Conservation (phyloP, 1,140 invertebrate species). For the Dinothrombium tinctorium region DNA sequence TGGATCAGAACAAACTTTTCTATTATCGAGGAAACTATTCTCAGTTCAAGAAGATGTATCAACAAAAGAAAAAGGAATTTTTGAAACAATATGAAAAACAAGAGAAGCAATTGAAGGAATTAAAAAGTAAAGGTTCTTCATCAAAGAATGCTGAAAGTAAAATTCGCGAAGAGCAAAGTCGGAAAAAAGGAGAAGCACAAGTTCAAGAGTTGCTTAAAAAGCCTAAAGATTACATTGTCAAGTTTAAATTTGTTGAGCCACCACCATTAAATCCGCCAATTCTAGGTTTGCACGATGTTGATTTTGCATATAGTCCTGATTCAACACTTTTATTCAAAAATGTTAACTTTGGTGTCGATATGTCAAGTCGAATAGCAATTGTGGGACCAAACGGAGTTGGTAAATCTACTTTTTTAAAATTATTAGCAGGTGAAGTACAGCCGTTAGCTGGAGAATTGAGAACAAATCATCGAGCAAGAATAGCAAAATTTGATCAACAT, state of each 20-base stretch:
- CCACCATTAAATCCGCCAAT: constrained; percentile 83
- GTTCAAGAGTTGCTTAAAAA: constrained; percentile 30
- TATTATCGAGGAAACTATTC: constrained; percentile 97
- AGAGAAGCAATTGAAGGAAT: constrained; percentile 72
- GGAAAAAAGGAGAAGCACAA: constrained; percentile 80
- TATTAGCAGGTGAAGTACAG: constrained; percentile 12
- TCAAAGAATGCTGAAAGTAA: constrained; percentile 53
- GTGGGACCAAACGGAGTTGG: constrained; percentile 17
- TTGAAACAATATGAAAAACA: constrained; percentile 97
- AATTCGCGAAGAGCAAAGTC: constrained; percentile 46
- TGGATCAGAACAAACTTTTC: constrained; percentile 76
- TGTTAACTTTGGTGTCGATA: constrained; percentile 13
- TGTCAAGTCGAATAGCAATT: constrained; percentile 12
- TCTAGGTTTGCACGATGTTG: constrained; percentile 47
- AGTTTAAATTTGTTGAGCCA: constrained; percentile 88
- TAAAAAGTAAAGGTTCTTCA: constrained; percentile 82
- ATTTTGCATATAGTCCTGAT: constrained; percentile 7
- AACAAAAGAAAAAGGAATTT: constrained; percentile 80
- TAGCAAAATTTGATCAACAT: constrained; percentile 53
- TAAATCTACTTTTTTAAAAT: constrained; percentile 16
- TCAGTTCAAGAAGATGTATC: constrained; percentile 91
- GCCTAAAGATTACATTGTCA: constrained; percentile 38
- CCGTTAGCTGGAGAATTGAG: constrained; percentile 9
- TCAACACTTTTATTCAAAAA: constrained; percentile 12
- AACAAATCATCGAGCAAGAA: constrained; percentile 12